Conservation (phyloP, 2,113 vertebrate genomes). For the Scomber scombrus region DNA sequence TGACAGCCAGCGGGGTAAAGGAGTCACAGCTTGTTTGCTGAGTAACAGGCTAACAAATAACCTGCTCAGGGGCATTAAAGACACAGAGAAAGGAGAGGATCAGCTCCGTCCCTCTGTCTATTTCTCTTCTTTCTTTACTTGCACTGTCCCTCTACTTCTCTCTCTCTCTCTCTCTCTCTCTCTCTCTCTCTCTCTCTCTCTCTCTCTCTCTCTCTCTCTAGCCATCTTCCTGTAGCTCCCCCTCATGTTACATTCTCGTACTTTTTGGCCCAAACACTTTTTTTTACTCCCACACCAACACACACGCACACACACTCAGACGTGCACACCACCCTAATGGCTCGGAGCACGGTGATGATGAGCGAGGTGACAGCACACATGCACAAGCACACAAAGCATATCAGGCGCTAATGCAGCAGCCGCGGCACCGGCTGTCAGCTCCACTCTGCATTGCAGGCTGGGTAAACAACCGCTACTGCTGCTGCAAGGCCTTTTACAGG, state of each 20-base stretch:
- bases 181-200: not conserved
- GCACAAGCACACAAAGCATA: constrained; percentile 50
- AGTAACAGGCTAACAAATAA: constrained; percentile 77
- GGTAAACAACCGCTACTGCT: constrained; percentile 7
- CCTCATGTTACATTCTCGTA: not conserved
- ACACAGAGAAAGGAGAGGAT: constrained; percentile 28
- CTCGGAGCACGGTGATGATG: constrained; percentile 13
- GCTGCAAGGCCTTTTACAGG: constrained; percentile 57
- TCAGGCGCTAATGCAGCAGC: constrained; percentile 62
- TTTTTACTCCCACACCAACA: not conserved
- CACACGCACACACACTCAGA: not conserved
- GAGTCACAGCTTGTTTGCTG: constrained; percentile 70
- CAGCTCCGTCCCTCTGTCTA: constrained; percentile 11
- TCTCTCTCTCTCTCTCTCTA: not conserved
- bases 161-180: not conserved
- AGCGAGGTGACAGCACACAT: constrained; percentile 44
- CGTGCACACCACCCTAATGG: constrained; percentile 26
- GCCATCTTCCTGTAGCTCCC: not conserved
- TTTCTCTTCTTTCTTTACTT: constrained; percentile 10
- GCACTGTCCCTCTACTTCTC: not conserved
- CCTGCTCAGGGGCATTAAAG: constrained; percentile 66
- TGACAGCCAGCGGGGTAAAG: constrained; percentile 57
- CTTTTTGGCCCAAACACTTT: not conserved
- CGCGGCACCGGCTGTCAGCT: constrained; percentile 63
- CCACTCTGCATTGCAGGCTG: constrained; percentile 53